Evolutionary conservation across 2,113 vertebrate species (phyloP).

Genomic region (Ictalurus punctatus): DNA sequence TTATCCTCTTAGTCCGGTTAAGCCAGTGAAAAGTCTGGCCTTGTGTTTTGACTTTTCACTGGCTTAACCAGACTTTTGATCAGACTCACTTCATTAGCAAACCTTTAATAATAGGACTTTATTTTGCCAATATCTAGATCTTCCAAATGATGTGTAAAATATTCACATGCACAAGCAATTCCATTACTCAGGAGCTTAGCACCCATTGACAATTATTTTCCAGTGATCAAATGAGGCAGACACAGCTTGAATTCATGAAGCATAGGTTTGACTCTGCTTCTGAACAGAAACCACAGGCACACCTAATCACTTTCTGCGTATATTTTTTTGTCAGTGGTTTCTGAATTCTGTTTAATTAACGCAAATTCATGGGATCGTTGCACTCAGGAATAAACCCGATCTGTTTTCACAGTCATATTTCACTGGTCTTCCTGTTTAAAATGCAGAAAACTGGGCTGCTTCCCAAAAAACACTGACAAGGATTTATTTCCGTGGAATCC

Average conservation of each 20-base stretch:
- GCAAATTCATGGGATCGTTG: neutral
- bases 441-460: constrained; percentile 21
- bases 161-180: constrained; percentile 20
- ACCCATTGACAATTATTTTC: constrained; percentile 30
- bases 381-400: constrained; percentile 16
- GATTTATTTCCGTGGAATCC: constrained; percentile 45
- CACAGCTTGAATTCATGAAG: constrained; percentile 29
- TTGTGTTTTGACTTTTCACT: neutral
- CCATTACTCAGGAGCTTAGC: constrained; percentile 32
- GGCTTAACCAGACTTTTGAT: neutral
- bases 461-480: constrained; percentile 32
- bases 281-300: constrained; percentile 22
- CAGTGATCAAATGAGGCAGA: neutral
- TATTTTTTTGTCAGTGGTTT: constrained; percentile 7
- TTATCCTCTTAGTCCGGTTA: neutral
- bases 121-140: neutral
- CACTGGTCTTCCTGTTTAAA: constrained; percentile 21
- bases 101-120: neutral
- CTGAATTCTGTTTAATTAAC: constrained; percentile 27
- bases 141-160: constrained; percentile 25
- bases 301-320: constrained; percentile 19
- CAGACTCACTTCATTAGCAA: constrained; percentile 3
- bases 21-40: constrained; percentile 4
- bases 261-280: constrained; percentile 1
- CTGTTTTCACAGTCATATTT: constrained; percentile 39